Evolutionary conservation across 1,140 invertebrate genomes (phyloP).

Genomic region (Tetranychus cinnabarinus): DNA sequence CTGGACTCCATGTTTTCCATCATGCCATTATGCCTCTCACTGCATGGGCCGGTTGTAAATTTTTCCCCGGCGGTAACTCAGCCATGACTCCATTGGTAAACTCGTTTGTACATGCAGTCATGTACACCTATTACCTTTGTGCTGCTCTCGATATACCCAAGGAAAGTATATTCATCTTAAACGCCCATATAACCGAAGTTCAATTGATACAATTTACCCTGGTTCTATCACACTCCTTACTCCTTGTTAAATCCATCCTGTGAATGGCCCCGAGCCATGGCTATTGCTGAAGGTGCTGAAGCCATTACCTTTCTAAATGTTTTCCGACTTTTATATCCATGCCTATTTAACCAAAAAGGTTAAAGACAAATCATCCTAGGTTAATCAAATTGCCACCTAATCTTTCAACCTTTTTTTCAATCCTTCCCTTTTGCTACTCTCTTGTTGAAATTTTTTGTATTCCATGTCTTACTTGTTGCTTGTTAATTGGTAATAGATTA

Average conservation of each 20-base stretch:
- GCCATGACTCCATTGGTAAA: conserved; percentile 40
- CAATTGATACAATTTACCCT: conserved; percentile 22
- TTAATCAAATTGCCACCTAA: no score
- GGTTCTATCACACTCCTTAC: not conserved
- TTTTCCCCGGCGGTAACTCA: not conserved
- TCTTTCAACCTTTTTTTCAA: no score
- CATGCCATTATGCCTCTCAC: conserved; percentile 19
- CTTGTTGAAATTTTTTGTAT: no score
- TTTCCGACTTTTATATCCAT: not conserved
- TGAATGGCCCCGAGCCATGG: not conserved
- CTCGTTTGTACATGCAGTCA: conserved; percentile 31
- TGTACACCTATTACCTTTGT: conserved; percentile 21
- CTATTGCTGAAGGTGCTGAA: not conserved
- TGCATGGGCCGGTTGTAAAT: conserved; percentile 8
- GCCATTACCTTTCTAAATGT: not conserved
- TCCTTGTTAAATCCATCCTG: not conserved
- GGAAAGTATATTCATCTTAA: conserved; percentile 22
- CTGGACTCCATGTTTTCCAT: conserved; percentile 26
- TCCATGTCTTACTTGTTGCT: no score
- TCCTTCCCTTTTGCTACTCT: no score
- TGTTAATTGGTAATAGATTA: no score
- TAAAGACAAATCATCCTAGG: not conserved
- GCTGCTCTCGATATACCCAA: conserved; percentile 28
- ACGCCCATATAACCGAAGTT: conserved; percentile 26
- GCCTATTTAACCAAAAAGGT: not conserved